Base-by-base conservation (phyloP, 2,888 invertebrate genomes). In the Apamea sordens region DNA sequence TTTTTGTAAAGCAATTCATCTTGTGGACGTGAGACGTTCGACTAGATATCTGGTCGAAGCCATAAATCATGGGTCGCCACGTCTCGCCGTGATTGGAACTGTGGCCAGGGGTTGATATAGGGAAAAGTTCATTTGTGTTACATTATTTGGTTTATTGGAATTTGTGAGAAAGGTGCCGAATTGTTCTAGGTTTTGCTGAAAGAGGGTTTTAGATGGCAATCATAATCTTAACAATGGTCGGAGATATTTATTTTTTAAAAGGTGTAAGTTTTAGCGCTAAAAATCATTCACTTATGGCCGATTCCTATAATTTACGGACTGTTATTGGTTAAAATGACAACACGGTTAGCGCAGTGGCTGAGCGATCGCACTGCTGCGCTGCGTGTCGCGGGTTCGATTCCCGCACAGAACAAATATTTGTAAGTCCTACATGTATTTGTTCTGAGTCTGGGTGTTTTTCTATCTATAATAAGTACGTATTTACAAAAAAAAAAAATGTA, bases 1-100 rank as follows among this genome's bases (percentile, higher is more conserved):
- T 81, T 87, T 77, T 69, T 79, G 28, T 28, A 36, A 80, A 89
- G 86, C 77, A 70, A 91, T 92, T 89, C 89, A 90, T 92, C 91
- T 91, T 92, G 65, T 56, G 41, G 83, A 85, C 91, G 87, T 81
- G 68, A 28, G 77, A 32, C 36, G 73, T 79, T 80, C 41, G 79
- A 71, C 68, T 67, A n/a, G 80, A 78, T 88, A 86, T 81, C 76
- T 82, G 83, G 73, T 74, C 71, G 61, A 59, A 53, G 63, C 73
- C 88, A 92, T 92, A 91, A 92, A 92, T 92, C 92, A 92, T 86
- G 24, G 67, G 67, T 83, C 85, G 83, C 80, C 81, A 89, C 83
- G 65, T 70, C 81, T 65, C 73, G 11, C 74, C 28, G 32, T 78
- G 84, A 86, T 88, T 88, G 82, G 75, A 75, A 69, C 67, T 71